Percentiles rank a stretch among this genome's conserved stretches.
phyloP scores from a whole-genome alignment of 2,888 invertebrate genomes.

The Baccha elongata region DNA sequence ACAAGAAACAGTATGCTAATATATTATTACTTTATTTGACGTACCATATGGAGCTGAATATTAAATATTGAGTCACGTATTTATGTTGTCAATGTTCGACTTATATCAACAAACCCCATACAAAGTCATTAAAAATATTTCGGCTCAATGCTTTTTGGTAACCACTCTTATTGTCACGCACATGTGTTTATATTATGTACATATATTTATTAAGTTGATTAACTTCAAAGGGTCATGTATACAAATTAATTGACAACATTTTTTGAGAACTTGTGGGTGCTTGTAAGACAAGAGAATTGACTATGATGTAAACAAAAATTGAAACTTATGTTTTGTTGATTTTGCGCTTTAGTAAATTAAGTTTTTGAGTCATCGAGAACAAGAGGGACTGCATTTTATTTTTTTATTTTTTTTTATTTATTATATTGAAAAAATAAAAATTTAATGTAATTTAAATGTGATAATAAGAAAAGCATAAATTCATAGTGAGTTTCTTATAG shows the following conservation, averaged over 20 bases:
- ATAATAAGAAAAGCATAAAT: too few relatives aligned
- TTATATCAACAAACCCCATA: constrained; percentile 29
- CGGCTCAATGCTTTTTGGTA: constrained; percentile 44
- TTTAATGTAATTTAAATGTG: too few relatives aligned
- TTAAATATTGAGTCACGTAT: constrained; percentile 45
- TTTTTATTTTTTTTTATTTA: too few relatives aligned
- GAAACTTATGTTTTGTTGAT: constrained; percentile 3
- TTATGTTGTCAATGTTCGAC: constrained; percentile 27
- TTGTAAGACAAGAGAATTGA: neutral
- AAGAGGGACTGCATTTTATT: too few relatives aligned
- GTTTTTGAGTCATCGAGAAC: too few relatives aligned
- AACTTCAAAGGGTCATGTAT: constrained; percentile 35
- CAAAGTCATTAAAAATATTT: constrained; percentile 44
- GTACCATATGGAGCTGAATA: constrained; percentile 44
- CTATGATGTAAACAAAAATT: constrained; percentile 25
- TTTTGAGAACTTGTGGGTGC: constrained; percentile 15
- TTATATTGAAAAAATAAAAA: too few relatives aligned
- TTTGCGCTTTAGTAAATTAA: too few relatives aligned
- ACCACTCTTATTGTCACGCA: constrained; percentile 53
- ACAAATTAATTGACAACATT: constrained; percentile 54
- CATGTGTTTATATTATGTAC: neutral
- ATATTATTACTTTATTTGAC: constrained; percentile 15
- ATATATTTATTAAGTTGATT: constrained; percentile 2
- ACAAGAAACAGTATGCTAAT: constrained; percentile 4
- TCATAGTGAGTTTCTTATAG: too few relatives aligned